Evolutionary conservation across 2,888 invertebrate species (phyloP).

Genomic region (Trachelus iudaicus): DNA sequence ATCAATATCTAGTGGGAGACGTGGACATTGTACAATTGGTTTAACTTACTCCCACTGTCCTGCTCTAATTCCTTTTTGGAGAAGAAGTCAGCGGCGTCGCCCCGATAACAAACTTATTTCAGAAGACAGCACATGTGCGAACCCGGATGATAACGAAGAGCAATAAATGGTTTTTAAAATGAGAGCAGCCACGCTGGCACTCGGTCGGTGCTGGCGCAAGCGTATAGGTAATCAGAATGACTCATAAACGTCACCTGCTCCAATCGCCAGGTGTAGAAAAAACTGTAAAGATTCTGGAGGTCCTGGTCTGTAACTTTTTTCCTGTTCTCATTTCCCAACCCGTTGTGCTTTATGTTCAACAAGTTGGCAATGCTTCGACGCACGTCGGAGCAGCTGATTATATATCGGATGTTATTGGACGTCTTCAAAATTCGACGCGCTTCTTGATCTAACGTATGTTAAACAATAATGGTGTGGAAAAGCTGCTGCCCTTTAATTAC

Average conservation of each 20-base stretch:
- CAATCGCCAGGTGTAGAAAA: background rate
- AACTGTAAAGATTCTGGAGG: background rate
- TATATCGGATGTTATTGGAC: background rate
- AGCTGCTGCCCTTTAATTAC: background rate
- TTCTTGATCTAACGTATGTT: background rate
- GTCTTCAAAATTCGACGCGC: background rate
- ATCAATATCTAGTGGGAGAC: background rate
- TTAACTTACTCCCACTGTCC: background rate
- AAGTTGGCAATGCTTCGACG: background rate
- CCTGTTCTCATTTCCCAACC: background rate
- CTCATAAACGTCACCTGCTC: background rate
- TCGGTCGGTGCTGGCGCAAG: background rate
- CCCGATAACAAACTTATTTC: background rate
- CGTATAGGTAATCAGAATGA: background rate
- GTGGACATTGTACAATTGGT: background rate
- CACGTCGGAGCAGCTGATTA: background rate
- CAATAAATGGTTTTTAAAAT: background rate
- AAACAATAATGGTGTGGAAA: background rate
- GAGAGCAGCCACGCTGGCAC: background rate
- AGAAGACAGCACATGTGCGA: background rate
- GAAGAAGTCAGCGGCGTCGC: no score
- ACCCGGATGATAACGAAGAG: background rate
- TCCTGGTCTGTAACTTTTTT: background rate
- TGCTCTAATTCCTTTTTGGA: no score
- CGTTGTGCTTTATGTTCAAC: background rate